These are phyloP conservation scores for Pharmacophagus antenor DNA, from an alignment of 2,888 invertebrate genomes.

Conservation along the genomic window DNA sequence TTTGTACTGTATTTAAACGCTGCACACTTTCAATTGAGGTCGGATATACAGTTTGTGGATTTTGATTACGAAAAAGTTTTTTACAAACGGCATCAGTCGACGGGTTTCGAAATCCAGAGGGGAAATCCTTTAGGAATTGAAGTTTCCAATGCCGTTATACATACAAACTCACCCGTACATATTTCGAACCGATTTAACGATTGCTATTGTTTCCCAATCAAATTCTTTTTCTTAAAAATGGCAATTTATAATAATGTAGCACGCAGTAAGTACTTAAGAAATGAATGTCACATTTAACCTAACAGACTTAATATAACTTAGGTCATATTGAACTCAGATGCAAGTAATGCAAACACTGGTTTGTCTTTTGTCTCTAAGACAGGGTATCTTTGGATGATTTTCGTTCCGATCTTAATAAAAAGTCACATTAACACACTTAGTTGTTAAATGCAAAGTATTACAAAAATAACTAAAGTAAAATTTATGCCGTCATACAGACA, in stretches of 20 bases:
- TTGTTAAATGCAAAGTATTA: too few relatives aligned
- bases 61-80: slow-evolving; percentile 27
- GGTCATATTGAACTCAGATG: not conserved
- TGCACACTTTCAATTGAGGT: slow-evolving; percentile 19
- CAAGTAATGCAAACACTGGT: not conserved
- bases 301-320: not conserved
- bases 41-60: slow-evolving; percentile 12
- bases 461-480: too few relatives aligned
- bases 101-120: slow-evolving; percentile 10
- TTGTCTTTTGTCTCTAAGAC: not conserved
- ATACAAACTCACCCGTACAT: not conserved
- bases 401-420: too few relatives aligned
- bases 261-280: not conserved
- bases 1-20: not conserved
- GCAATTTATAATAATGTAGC: not conserved
- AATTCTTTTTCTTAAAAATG: not conserved
- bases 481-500: not conserved
- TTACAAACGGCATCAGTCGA: slow-evolving; percentile 11
- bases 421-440: too few relatives aligned
- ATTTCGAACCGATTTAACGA: not conserved
- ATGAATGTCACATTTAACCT: not conserved
- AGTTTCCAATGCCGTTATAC: slow-evolving; percentile 12
- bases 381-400: too few relatives aligned
- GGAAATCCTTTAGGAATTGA: slow-evolving; percentile 23
- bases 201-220: not conserved